Conservation (phyloP, 1,140 invertebrate species). For the Macrotrachela quadricornifera region DNA sequence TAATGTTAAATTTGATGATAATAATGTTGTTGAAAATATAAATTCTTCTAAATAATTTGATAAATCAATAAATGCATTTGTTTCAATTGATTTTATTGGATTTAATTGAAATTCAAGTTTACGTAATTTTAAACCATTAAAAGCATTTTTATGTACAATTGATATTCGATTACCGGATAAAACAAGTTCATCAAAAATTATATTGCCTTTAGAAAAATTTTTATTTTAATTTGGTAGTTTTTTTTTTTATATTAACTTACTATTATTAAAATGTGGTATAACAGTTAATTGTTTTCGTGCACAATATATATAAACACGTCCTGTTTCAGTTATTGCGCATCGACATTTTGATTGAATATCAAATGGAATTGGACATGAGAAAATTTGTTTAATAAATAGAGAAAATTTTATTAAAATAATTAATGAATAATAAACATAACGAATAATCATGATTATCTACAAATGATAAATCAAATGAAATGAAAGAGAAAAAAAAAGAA, state of each 20-base stretch:
- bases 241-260: too few species aligned
- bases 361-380: not conserved
- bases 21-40: not conserved
- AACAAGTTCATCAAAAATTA: constrained; percentile 7
- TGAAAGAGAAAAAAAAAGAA: too few species aligned
- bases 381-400: not conserved
- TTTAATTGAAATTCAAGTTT: constrained; percentile 1
- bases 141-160: not conserved
- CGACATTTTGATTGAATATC: not conserved
- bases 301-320: constrained; percentile 8
- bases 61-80: not conserved
- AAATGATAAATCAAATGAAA: too few species aligned
- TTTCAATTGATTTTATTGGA: constrained; percentile 3
- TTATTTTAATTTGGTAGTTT: too few species aligned
- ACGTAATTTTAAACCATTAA: constrained; percentile 5
- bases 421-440: too few species aligned
- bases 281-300: not conserved
- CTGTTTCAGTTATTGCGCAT: constrained; percentile 6
- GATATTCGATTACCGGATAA: constrained; percentile 5
- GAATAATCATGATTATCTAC: too few species aligned
- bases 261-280: not conserved
- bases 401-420: too few species aligned
- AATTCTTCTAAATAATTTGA: constrained; percentile 9
- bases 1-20: too few species aligned
- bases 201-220: not conserved